Percentiles rank a stretch among this genome's conserved stretches.
phyloP scores from a whole-genome alignment of 2,797 vertebrate genomes.

The Poeciliopsis infans region DNA sequence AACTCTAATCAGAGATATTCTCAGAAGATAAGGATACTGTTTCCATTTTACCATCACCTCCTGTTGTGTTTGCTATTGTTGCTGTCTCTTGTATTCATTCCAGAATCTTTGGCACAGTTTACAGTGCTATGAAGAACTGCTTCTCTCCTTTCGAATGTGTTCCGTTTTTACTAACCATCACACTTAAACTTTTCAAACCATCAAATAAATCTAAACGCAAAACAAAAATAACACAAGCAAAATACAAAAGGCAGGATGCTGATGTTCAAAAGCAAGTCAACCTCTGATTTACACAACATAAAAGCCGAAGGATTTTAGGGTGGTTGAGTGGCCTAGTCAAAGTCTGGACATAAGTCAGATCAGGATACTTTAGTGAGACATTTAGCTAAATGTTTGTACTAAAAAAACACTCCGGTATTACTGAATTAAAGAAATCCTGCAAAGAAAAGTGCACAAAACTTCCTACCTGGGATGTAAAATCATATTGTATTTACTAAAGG shows the following conservation, averaged over 20 bases:
- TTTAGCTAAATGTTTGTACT: background rate
- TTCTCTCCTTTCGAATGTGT: background rate
- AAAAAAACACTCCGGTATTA: background rate
- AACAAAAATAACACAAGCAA: background rate
- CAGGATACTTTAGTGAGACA: background rate
- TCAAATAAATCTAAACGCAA: background rate
- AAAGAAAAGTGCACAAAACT: background rate
- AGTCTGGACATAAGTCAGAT: background rate
- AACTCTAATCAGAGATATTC: background rate
- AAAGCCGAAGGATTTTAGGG: background rate
- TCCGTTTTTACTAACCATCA: background rate
- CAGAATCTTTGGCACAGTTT: slow-evolving; percentile 9
- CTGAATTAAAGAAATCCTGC: background rate
- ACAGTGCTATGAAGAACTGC: background rate
- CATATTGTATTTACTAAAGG: background rate
- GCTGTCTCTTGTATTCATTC: slow-evolving; percentile 4
- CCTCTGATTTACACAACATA: background rate
- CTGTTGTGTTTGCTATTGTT: background rate
- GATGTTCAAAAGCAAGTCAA: background rate
- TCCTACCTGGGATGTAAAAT: background rate
- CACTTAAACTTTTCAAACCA: background rate
- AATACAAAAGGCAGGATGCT: background rate
- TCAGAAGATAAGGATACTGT: background rate
- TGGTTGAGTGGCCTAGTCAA: background rate
- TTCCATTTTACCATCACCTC: slow-evolving; percentile 7